A percentile compares a stretch with the other conserved stretches of the same genome.
phyloP scores from a whole-genome alignment of 1,140 invertebrate species.

The Meteorus sp. region DNA sequence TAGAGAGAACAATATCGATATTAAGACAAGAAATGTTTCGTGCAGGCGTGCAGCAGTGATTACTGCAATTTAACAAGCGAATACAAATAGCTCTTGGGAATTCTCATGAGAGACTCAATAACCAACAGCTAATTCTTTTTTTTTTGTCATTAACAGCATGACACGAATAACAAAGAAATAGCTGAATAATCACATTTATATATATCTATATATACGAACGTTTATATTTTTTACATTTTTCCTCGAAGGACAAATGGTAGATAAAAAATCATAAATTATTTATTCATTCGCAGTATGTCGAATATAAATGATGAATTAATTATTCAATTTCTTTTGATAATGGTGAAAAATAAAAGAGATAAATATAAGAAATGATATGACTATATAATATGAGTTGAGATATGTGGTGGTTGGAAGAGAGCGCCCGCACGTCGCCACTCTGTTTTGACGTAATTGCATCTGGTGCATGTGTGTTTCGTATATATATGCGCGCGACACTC shows the following conservation, averaged over 20 bases:
- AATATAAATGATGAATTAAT: too few species aligned
- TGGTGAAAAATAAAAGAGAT: too few species aligned
- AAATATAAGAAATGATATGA: too few species aligned
- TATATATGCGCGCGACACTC: constrained; percentile 16
- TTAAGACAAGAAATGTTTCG: constrained; percentile 32
- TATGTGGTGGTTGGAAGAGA: neutral
- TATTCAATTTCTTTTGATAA: too few species aligned
- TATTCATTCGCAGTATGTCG: too few species aligned
- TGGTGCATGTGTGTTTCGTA: constrained; percentile 13
- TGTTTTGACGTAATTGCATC: constrained; percentile 28
- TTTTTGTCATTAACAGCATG: neutral
- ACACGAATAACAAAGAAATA: neutral
- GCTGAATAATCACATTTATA: neutral
- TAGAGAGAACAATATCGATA: too few species aligned
- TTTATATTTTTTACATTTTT: too few species aligned
- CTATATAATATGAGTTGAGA: neutral
- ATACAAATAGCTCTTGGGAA: constrained; percentile 12
- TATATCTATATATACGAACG: too few species aligned
- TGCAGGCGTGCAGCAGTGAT: constrained; percentile 38
- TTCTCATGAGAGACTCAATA: constrained; percentile 19
- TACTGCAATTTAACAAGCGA: constrained; percentile 21
- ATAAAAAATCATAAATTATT: too few species aligned
- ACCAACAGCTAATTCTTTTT: neutral
- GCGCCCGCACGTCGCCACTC: neutral
- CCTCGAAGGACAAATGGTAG: too few species aligned